Evolutionary conservation across 2,888 invertebrate species (phyloP).

Genomic region (Drosophila picticornis): DNA sequence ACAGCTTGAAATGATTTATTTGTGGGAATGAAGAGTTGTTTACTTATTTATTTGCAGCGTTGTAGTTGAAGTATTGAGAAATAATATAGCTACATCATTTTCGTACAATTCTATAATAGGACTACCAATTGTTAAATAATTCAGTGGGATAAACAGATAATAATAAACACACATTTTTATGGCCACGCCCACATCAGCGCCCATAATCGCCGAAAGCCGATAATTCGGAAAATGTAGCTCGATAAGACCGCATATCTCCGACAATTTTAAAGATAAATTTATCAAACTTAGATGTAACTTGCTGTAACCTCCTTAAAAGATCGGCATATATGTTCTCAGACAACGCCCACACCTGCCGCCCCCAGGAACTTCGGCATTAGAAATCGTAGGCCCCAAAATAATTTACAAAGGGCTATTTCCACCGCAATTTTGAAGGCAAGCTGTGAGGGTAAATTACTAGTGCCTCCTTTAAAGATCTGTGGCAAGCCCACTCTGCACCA

Average conservation of each 20-base stretch:
- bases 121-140: background rate
- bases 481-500: no score
- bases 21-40: background rate
- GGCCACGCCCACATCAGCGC: no score
- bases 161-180: background rate
- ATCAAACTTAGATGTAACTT: no score
- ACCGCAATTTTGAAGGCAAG: background rate
- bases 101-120: background rate
- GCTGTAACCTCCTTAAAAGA: no score
- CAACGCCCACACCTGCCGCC: no score
- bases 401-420: rapidly evolving
- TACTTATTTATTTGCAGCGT: background rate
- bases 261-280: no score
- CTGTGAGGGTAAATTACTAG: rapidly evolving
- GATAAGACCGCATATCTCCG: background rate
- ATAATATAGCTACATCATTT: background rate
- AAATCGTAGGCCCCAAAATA: background rate
- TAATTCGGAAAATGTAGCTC: no score
- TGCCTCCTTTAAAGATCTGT: background rate
- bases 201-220: no score
- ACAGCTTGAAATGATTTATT: slow-evolving; percentile 10
- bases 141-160: background rate
- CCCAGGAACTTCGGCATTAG: no score
- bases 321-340: no score
- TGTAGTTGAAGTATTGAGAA: background rate